Conservation (phyloP, 2,888 invertebrate genomes). For the Autographa pulchrina region DNA sequence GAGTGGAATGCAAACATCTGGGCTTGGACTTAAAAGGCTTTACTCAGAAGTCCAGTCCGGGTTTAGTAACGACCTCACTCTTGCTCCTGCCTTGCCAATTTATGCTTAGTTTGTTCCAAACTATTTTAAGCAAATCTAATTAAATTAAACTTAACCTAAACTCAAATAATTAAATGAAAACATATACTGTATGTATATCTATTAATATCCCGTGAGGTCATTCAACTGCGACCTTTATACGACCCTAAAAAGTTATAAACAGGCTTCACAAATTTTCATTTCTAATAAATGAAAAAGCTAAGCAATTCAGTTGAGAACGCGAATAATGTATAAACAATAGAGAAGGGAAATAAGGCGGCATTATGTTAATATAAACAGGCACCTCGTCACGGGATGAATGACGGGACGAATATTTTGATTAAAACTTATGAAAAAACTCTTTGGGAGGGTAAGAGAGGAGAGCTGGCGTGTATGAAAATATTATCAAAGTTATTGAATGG, state of each 20-base stretch:
- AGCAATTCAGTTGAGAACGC: slow-evolving; percentile 29
- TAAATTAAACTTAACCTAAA: not conserved
- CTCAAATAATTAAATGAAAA: not conserved
- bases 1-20: slow-evolving; percentile 1
- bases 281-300: slow-evolving; percentile 46
- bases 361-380: slow-evolving; percentile 72
- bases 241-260: slow-evolving; percentile 15
- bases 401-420: slow-evolving; percentile 75
- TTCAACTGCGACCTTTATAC: not conserved
- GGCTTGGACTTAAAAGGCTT: not conserved
- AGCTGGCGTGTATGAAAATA: slow-evolving; percentile 54
- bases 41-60: not conserved
- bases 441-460: slow-evolving; percentile 49
- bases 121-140: not conserved
- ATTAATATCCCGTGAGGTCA: not conserved
- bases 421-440: slow-evolving; percentile 76
- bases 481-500: slow-evolving; percentile 61
- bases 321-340: slow-evolving; percentile 65
- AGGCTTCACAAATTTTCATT: slow-evolving; percentile 39
- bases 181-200: not conserved
- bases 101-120: not conserved
- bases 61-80: not conserved
- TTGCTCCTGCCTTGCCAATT: not conserved
- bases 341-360: slow-evolving; percentile 64
- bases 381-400: slow-evolving; percentile 64